Evolutionary conservation across 2,797 vertebrate species (phyloP), one percentile per base, ranked within the genome.

Genomic region (Poecile montanus): DNA sequence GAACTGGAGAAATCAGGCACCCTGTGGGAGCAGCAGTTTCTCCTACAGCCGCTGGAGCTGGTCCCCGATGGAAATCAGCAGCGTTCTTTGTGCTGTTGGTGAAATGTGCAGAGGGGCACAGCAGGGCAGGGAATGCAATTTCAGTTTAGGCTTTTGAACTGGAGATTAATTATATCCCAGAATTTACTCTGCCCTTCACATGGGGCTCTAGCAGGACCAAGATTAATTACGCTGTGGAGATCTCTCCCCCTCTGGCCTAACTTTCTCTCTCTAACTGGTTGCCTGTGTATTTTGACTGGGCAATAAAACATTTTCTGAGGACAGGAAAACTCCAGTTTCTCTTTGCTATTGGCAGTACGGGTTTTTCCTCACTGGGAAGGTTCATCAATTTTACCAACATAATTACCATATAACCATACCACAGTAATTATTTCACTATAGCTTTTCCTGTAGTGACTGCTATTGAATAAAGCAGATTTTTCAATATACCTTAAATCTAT

Each of bases 301-400:
- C 83, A 81, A 90, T 91, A 93, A 95, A 88, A 30, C 80, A 90
- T 82, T 76, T 95, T 89, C 66, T 32, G 42, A 79, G 36, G 63
- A 71, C 78, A 48, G 74, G 67, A 82, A 77, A 96, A 25, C 56
- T 56, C 79, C 81, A 58, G 20, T 89, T 89, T 82, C 91, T 76
- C 82, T 76, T 70, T 82, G 32, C 74, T 79, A n/a, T 85, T 82
- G 87, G 75, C 83, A 81, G 62, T 51, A 25, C 8, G 5, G 32
- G 40, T 5, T 95, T 85, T 76, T 88, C 67, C 72, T 42, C 32
- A 5, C 30, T 0, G 22, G 85, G 73, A 91, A 91, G 45, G 83
- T 94, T 89, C 93, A 95, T 96, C 90, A 94, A 81, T 96, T 95
- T 79, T 10, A 91, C 70, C 93, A 84, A 18, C 71, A 34, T 95